Evolutionary conservation across 2,888 invertebrate genomes (phyloP).

Genomic region (Caenorhabditis panamensis): DNA sequence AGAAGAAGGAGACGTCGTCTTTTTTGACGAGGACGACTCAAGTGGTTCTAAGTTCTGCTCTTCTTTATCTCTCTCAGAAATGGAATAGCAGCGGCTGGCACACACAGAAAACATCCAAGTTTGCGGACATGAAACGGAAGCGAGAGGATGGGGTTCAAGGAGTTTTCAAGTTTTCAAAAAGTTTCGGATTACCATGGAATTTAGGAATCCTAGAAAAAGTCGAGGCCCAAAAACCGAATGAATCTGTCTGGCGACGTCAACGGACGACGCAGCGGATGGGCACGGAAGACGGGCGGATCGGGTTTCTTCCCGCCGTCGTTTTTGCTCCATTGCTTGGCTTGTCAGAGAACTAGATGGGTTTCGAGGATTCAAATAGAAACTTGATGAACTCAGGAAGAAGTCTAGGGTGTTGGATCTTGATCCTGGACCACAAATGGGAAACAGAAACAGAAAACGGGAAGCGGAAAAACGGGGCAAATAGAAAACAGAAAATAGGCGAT

Average conservation of each 20-base stretch:
- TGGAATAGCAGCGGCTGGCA: too few species aligned
- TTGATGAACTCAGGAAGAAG: slow-evolving; percentile 23
- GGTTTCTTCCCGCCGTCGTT: slow-evolving; percentile 12
- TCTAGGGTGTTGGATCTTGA: too few species aligned
- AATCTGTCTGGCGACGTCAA: neutral
- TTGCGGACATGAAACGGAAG: too few species aligned
- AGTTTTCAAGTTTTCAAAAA: too few species aligned
- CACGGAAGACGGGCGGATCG: slow-evolving; percentile 25
- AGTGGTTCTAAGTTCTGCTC: slow-evolving; percentile 12
- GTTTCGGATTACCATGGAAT: too few species aligned
- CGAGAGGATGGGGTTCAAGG: too few species aligned
- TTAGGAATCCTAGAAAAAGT: too few species aligned
- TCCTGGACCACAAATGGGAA: too few species aligned
- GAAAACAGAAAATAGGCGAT: slow-evolving; percentile 16
- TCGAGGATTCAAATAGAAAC: neutral
- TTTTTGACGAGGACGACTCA: slow-evolving; percentile 13
- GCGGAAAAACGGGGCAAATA: slow-evolving; percentile 4
- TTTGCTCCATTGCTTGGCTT: neutral
- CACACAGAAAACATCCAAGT: too few species aligned
- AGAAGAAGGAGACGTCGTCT: slow-evolving; percentile 12
- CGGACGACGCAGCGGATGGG: neutral
- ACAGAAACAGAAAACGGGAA: too few species aligned
- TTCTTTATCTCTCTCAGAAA: neutral
- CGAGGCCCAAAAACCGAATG: neutral
- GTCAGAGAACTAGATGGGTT: too few species aligned